These are phyloP conservation scores for Tenodera sinensis DNA, from an alignment of 2,888 invertebrate genomes.

Conservation along the genomic window DNA sequence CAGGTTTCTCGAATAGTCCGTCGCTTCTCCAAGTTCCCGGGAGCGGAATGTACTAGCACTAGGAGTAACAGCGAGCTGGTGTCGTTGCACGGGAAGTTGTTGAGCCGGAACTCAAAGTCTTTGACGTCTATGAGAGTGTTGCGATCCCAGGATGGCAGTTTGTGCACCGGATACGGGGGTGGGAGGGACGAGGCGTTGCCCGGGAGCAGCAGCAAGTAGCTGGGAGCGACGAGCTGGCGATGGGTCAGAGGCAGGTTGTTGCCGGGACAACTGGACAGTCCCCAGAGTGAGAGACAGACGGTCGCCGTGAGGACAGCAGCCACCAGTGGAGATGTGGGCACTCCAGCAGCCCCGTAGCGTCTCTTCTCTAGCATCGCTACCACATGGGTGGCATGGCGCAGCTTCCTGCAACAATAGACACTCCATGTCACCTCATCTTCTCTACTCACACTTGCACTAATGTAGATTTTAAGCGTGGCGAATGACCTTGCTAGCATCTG, in stretches of 20 bases:
- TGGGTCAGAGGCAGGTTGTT: not conserved
- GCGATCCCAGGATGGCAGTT: conserved; percentile 40
- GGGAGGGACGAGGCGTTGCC: conserved; percentile 27
- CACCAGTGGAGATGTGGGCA: conserved; percentile 24
- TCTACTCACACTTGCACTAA: no score
- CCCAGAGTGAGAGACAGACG: conserved; percentile 27
- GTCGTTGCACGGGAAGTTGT: conserved; percentile 54
- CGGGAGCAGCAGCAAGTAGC: conserved; percentile 27
- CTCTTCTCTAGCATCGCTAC: conserved; percentile 26
- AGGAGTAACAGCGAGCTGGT: conserved; percentile 53
- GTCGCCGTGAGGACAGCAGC: conserved; percentile 20
- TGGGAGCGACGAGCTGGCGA: conserved; percentile 15
- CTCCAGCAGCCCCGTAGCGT: conserved; percentile 17
- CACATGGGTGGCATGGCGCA: not conserved
- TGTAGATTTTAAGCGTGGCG: no score
- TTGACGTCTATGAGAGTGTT: conserved; percentile 55
- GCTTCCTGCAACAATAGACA: not conserved
- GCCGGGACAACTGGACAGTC: conserved; percentile 19
- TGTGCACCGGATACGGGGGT: conserved; percentile 28
- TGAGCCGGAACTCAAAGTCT: conserved; percentile 59
- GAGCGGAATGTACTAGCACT: conserved; percentile 66
- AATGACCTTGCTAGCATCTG: no score
- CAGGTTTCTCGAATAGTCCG: conserved; percentile 68
- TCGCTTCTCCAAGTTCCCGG: conserved; percentile 61
- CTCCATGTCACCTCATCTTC: no score